phyloP scores from a whole-genome alignment of 2,113 vertebrate species.

The Lanius ludovicianus region DNA sequence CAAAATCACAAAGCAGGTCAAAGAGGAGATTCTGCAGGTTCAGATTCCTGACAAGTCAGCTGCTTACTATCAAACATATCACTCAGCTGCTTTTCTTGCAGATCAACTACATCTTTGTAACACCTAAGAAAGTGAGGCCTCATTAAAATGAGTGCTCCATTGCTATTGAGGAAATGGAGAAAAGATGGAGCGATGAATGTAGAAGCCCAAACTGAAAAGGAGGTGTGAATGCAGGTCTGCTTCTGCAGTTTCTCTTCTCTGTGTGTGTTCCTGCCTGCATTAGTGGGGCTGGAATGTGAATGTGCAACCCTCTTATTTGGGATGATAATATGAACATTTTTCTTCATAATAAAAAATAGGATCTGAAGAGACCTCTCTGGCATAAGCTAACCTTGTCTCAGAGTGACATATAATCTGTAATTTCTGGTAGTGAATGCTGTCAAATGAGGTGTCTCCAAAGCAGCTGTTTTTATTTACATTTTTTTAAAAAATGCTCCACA shows the following conservation, averaged over 20 bases:
- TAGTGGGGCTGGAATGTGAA: background rate
- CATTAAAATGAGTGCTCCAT: background rate
- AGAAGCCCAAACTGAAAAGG: background rate
- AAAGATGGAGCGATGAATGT: background rate
- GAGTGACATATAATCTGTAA: background rate
- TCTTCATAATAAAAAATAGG: background rate
- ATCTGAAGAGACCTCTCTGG: background rate
- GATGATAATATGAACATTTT: background rate
- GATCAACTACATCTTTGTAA: conserved; percentile 26
- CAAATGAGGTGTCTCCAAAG: background rate
- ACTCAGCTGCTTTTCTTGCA: background rate
- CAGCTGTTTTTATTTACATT: background rate
- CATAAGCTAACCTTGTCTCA: background rate
- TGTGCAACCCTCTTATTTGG: background rate
- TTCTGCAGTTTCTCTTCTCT: background rate
- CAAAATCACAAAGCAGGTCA: background rate
- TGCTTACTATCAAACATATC: background rate
- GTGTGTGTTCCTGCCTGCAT: background rate
- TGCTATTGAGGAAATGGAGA: background rate
- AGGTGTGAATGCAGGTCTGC: background rate
- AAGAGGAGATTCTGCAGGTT: background rate
- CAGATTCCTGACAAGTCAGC: conserved; percentile 16
- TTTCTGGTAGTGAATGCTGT: background rate
- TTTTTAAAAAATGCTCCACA: background rate
- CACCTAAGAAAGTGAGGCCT: background rate